These are phyloP conservation scores for Ceraclea dissimilis DNA, from an alignment of 2,888 invertebrate species.

Conservation along the genomic window DNA sequence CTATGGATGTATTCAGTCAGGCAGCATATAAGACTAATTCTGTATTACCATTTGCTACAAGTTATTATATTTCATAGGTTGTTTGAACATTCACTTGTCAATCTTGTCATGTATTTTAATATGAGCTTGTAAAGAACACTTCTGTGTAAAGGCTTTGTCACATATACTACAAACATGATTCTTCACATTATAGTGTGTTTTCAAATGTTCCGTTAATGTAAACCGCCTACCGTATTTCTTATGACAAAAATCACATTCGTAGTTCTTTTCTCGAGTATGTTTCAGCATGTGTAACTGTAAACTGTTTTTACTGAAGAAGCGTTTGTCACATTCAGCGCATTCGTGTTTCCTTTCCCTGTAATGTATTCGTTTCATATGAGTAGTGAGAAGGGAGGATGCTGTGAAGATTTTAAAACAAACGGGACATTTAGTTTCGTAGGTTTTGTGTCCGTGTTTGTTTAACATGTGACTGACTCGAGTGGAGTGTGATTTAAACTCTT, in stretches of 20 bases:
- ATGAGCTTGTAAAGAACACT: slow-evolving; percentile 7
- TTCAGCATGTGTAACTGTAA: slow-evolving; percentile 11
- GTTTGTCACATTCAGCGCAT: slow-evolving; percentile 9
- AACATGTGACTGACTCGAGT: slow-evolving; percentile 39
- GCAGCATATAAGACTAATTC: no score
- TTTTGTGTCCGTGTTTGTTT: slow-evolving; percentile 29
- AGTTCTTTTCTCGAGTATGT: slow-evolving; percentile 17
- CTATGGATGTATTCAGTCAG: no score
- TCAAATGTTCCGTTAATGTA: slow-evolving; percentile 19
- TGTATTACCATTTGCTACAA: no score
- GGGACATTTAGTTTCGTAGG: slow-evolving; percentile 20
- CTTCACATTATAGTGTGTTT: slow-evolving; percentile 16
- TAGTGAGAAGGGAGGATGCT: neutral
- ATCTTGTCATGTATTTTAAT: slow-evolving; percentile 13
- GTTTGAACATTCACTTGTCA: no score
- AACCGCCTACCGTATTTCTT: slow-evolving; percentile 13
- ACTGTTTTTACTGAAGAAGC: slow-evolving; percentile 7
- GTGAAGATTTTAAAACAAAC: slow-evolving; percentile 14
- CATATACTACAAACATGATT: slow-evolving; percentile 14
- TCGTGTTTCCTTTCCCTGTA: slow-evolving; percentile 10
- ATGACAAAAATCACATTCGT: slow-evolving; percentile 12
- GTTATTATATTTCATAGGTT: no score
- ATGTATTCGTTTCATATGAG: slow-evolving; percentile 14
- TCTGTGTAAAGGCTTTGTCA: slow-evolving; percentile 16
- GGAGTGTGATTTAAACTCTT: slow-evolving; percentile 39